These are phyloP conservation scores for Nerophis ophidion DNA, from an alignment of 2,113 vertebrate species.

Conservation along the genomic window DNA sequence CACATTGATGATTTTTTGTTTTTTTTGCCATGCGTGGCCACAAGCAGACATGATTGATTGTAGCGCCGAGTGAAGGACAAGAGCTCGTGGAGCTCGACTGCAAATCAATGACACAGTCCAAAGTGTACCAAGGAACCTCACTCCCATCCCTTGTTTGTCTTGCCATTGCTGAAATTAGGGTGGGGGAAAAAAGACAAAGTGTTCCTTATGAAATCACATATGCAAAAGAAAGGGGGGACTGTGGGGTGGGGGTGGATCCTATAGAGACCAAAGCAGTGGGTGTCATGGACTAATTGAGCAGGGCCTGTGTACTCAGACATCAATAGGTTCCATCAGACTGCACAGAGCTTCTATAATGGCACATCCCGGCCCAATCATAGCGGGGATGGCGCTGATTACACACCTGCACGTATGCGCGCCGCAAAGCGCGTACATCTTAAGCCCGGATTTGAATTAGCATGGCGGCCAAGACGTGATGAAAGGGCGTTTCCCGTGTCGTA, in stretches of 20 bases:
- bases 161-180: conserved; percentile 11
- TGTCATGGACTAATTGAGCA: conserved; percentile 69
- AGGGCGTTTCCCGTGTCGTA: neutral
- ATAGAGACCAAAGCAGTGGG: conserved; percentile 68
- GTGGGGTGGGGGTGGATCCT: conserved; percentile 50
- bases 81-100: conserved; percentile 61
- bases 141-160: conserved; percentile 29
- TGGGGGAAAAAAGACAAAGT: conserved; percentile 12
- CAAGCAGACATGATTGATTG: conserved; percentile 70
- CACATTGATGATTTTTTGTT: neutral
- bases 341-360: conserved; percentile 64
- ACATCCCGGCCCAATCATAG: conserved; percentile 46
- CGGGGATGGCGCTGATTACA: conserved; percentile 58
- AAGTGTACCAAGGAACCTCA: conserved; percentile 52
- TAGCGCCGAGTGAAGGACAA: conserved; percentile 71
- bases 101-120: conserved; percentile 71
- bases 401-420: conserved; percentile 47
- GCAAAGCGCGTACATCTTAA: conserved; percentile 14
- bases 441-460: neutral
- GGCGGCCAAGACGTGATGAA: neutral
- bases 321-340: conserved; percentile 72
- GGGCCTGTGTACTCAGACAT: conserved; percentile 65
- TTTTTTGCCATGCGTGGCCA: conserved; percentile 57
- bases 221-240: conserved; percentile 55
- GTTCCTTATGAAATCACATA: conserved; percentile 46